Evolutionary conservation across 2,113 vertebrate genomes (phyloP), one percentile per base, ranked within the genome.

Genomic region (Sebastes fasciatus): DNA sequence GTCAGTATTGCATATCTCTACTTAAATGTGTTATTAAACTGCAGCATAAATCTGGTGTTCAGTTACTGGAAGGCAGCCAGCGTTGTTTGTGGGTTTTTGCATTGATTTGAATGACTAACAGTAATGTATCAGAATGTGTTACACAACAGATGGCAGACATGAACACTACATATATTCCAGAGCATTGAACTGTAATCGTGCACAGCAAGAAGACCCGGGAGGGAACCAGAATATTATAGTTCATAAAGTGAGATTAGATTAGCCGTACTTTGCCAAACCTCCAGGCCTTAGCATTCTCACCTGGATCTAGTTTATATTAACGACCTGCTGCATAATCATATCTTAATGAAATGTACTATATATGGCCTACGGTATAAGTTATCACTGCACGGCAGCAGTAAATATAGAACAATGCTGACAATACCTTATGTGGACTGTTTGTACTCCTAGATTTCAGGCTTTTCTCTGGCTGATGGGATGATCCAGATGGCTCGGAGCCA

Each of bases 241-340:
- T 75, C 49, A 79, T 80, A 64, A 70, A 75, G 49, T 13, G 43
- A 75, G 57, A 75, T 80, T 70, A 72, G 48, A 67, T 23, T 13
- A 34, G 52, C 52, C 11, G 26, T 12, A 0, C 62, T 48, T 21
- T 62, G 19, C 57, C 63, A 62, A 8, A 62, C 46, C 69, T 48
- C 34, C 69, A 52, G 75, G 63, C 75, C 51, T 40, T 4, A 16
- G 61, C 34, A 6, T 23, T 43, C 14, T 70, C 26, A 82, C 26
- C 84, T 86, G 84, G 62, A 34, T 86, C 54, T 43, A 54, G 40
- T 77, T 74, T 12, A 68, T 55, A 73, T 48, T 48, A 58, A 48
- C 10, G 1, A 43, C 6, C 17, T 60, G 5, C 61, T 52, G 34
- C 34, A 21, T 40, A 49, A 70, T 21, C 55, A 23, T 2, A 57